These are phyloP conservation scores for Papilio aristodemus DNA, from an alignment of 1,140 invertebrate species.

Conservation along the genomic window DNA sequence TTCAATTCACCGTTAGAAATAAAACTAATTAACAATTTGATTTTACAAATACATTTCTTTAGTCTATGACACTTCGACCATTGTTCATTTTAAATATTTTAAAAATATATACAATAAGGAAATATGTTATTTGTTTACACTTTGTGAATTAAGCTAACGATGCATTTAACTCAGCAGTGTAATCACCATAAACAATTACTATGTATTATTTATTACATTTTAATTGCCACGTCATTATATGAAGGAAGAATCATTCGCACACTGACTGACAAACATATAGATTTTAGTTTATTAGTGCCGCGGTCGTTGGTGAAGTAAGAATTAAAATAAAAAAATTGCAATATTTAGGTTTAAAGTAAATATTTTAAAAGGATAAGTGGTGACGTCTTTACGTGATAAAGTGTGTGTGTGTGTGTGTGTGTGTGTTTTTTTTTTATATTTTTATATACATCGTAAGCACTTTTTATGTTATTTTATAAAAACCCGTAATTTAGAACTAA, in stretches of 20 bases:
- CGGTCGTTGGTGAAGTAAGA: not conserved
- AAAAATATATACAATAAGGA: not conserved
- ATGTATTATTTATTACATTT: constrained; percentile 9
- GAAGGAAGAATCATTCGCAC: not conserved
- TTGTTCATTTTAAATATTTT: no score
- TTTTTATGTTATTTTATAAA: no score
- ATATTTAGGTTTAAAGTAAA: not conserved
- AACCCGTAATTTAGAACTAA: no score
- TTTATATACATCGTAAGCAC: no score
- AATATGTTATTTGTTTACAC: not conserved
- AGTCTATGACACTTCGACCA: no score
- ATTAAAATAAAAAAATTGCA: not conserved
- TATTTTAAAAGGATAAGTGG: not conserved
- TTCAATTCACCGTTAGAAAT: no score
- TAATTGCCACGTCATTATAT: constrained; percentile 20
- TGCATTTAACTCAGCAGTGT: not conserved
- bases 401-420: not conserved
- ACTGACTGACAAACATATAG: not conserved
- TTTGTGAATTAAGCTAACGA: constrained; percentile 6
- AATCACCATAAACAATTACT: constrained; percentile 18
- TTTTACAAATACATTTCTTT: no score
- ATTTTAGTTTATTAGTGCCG: constrained; percentile 17
- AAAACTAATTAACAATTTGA: no score
- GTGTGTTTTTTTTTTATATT: no score
- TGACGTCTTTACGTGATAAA: not conserved